Evolutionary conservation across 2,113 vertebrate genomes (phyloP), one percentile per base, ranked within the genome.

Genomic region (Gavia stellata): DNA sequence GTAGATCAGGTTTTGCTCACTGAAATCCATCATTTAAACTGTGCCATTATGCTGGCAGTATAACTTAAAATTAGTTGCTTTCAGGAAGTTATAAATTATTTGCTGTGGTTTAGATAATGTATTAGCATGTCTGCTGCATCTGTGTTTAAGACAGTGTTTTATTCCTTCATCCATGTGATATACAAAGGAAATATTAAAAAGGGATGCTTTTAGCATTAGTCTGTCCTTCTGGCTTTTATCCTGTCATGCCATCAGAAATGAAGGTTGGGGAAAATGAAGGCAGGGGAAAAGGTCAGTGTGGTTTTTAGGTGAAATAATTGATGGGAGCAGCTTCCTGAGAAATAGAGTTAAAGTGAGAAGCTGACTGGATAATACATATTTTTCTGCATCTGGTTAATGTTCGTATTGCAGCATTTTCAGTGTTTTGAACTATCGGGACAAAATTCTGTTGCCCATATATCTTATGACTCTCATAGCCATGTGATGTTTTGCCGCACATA

Each of bases 1-100:
- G 21, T 62, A 71, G 72, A 79, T 92, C 53, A 77, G 23, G 9
- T 62, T 88, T 91, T 94, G 3, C 16, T 58, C 28, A 8, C 49
- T 92, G 78, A 91, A 92, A 81, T 61, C 17, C 4, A 7, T 77
- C 53, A 85, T 91, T 68, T 66, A 77, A 91, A 52, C 21, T 66
- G 21, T 82, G 58, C 70, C 42, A 21, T 53, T 87, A 45, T 10
- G 21, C 40, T 70, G 38, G 19, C 40, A 80, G 45, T 53, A 15
- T 40, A 73, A 71, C 34, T 61, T 66, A n/a, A 91, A 95, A 62
- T 10, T 2, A 77, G 19, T 47, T 81, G 26, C 56, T 86, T 62
- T 90, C 72, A 81, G 72, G 52, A 94, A 96, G 78, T 68, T 70
- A 87, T 95, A 90, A 86, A 95, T 93, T 90, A 95, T 92, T 97